These are phyloP conservation scores for Zalophus californianus DNA, from an alignment of 2,797 vertebrate genomes.

Conservation along the genomic window DNA sequence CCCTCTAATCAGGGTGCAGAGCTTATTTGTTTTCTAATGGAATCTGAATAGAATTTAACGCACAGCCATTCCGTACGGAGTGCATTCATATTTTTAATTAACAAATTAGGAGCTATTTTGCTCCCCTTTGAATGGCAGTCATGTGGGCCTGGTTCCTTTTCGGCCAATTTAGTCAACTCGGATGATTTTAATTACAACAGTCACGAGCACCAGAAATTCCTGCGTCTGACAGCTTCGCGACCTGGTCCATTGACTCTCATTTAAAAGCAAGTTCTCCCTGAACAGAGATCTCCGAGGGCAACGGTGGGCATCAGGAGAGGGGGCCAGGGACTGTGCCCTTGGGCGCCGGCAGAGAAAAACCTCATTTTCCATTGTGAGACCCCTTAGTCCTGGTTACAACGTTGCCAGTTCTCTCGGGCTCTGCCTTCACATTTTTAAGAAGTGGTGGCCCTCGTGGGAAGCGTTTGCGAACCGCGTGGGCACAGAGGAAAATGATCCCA, in stretches of 20 bases:
- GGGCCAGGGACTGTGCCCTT: conserved; percentile 15
- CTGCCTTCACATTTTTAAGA: not conserved
- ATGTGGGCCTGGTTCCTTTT: conserved; percentile 82
- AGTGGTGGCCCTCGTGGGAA: not conserved
- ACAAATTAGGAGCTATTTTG: conserved; percentile 83
- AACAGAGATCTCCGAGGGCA: conserved; percentile 70
- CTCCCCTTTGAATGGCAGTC: conserved; percentile 80
- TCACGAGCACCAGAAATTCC: conserved; percentile 79
- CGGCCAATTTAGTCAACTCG: conserved; percentile 82
- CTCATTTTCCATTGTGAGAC: conserved; percentile 68
- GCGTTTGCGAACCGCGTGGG: not conserved
- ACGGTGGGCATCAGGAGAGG: not conserved
- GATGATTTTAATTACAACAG: conserved; percentile 84
- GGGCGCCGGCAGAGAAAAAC: conserved; percentile 15
- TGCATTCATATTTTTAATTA: conserved; percentile 82
- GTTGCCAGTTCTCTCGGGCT: conserved; percentile 15
- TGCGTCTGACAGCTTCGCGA: conserved; percentile 77
- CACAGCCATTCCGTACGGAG: conserved; percentile 65
- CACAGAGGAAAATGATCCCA: not conserved
- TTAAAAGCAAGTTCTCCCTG: conserved; percentile 77
- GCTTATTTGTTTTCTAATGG: conserved; percentile 80
- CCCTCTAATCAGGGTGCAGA: conserved; percentile 71
- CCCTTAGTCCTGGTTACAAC: conserved; percentile 67
- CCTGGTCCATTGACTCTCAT: conserved; percentile 83
- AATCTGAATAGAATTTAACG: conserved; percentile 74